Base-by-base conservation (phyloP, 2,888 invertebrate genomes). In the Cotesia congregata region DNA sequence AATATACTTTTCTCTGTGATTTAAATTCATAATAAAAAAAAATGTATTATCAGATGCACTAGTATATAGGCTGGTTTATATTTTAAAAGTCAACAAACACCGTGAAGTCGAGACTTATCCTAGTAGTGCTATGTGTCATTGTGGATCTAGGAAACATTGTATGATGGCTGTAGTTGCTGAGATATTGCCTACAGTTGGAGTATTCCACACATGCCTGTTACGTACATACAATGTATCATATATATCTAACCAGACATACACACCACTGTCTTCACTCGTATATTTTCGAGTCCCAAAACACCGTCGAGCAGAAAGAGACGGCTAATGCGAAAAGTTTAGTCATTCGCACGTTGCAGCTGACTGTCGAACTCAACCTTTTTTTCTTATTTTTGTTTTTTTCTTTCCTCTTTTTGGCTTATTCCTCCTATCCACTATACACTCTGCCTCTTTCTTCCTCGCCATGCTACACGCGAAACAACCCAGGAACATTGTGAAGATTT, bases 291-390 rank as follows among this genome's bases (percentile, higher is more conserved):
- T 65, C 38, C 65, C 38, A 62, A 59, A 38, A 70, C 17, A 15
- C 1, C 12, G n/a, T 59, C 3, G 30, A 30, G 30, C 30, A n/a
- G 9, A 30, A 59, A 64, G 20, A 50, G 20, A 60, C n/a, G 61
- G 40, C 78, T 81, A 80, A 81, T 80, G 81, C 79, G 79, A 76
- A 80, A 81, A 81, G 78, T 80, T 81, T 77, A 76, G 77, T 81
- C 79, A 75, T 80, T 80, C 77, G 79, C 80, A 81, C 81, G 77
- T 78, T 74, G 73, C 79, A 70, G 39, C 67, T 75, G 72, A 78
- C 77, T 61, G 62, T 76, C 72, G 76, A 78, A 74, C 62, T 73
- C 67, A 75, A 76, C 75, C 50, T 68, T 64, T 72, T 67, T 74
- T 73, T 9, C 17, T 70, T 70, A 50, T 41, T 20, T 59, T 9